A percentile compares a stretch with the other conserved stretches of the same genome.
Evolutionary conservation across 2,888 invertebrate genomes (phyloP).

Genomic region (Rutpela maculata): DNA sequence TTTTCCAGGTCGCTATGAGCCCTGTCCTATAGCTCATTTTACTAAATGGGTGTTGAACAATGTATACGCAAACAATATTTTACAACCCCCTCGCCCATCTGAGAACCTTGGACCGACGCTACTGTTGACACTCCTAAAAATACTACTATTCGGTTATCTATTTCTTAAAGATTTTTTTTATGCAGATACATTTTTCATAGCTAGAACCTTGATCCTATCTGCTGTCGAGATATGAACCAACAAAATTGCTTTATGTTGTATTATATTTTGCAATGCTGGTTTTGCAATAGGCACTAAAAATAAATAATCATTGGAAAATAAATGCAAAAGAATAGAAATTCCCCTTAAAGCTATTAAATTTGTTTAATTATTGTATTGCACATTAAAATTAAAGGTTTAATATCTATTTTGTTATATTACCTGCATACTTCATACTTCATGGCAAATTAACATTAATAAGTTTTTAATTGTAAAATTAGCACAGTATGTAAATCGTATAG

Average conservation of each 20-base stretch:
- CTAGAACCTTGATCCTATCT: background rate
- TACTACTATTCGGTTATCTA: background rate
- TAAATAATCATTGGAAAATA: background rate
- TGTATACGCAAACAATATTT: too few species aligned
- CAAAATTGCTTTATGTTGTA: background rate
- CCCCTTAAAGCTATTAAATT: background rate
- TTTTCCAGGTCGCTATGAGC: too few species aligned
- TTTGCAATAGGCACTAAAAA: background rate
- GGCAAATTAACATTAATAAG: conserved; percentile 1
- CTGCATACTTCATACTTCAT: background rate
- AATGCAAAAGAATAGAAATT: background rate
- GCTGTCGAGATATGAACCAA: background rate
- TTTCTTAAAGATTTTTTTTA: background rate
- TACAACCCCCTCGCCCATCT: too few species aligned
- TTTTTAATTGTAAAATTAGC: background rate
- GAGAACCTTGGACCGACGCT: background rate
- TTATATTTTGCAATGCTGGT: background rate
- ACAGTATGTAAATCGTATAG: background rate
- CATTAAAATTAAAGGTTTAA: background rate
- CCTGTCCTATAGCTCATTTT: too few species aligned
- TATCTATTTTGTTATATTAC: background rate
- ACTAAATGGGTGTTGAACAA: too few species aligned
- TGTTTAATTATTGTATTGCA: background rate
- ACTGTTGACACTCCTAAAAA: background rate
- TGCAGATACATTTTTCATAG: background rate